Base-by-base conservation (phyloP, 2,888 invertebrate species). In the Tanypteryx hageni region DNA sequence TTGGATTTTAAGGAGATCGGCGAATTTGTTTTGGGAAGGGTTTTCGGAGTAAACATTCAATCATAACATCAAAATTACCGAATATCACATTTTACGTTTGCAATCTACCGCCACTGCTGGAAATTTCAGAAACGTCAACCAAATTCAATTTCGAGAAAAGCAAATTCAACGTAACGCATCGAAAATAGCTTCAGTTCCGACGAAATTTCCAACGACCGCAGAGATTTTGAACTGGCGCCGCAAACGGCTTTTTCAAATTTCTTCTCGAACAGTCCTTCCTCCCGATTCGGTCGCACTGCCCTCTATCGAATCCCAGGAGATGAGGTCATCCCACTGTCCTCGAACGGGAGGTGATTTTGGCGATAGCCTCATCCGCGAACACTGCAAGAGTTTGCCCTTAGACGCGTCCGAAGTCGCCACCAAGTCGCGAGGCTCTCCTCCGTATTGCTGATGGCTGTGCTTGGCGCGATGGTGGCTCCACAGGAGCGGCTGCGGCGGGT, bases 401-500 rank as follows among this genome's bases (percentile, higher is more conserved):
- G 31, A 16, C 61, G 61, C 86, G 59, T 16, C 86, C 61, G 4
- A 18, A 31, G 22, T 11, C 59, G 59, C 27, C 31, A 82, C 14
- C 58, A 86, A 27, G 11, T 61, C 86, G 61, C 86, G 59, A 11
- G 31, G 27, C 86, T 86, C 86, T 2, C 61, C 86, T 14, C 59
- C 86, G 27, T 86, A 44, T 64, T 89, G 89, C 64, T 89, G 89
- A 64, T 89, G 89, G 64, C 89, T 89, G 89, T 68, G 61, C 64
- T 44, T 89, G 61, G 89, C 64, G 18, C 68, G 89, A 64, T 89
- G 89, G 89, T 89, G 89, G 89, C 68, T 61, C 89, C 89, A 68
- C 89, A 89, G 68, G 27, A 89, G 64, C 18, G 89, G 89, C 89
- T 89, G 89, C 89, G 89, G 89, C 14, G 89, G 89, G n/a, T 61